Evolutionary conservation across 2,797 vertebrate species (phyloP).

Genomic region (Gymnothorax javanicus): DNA sequence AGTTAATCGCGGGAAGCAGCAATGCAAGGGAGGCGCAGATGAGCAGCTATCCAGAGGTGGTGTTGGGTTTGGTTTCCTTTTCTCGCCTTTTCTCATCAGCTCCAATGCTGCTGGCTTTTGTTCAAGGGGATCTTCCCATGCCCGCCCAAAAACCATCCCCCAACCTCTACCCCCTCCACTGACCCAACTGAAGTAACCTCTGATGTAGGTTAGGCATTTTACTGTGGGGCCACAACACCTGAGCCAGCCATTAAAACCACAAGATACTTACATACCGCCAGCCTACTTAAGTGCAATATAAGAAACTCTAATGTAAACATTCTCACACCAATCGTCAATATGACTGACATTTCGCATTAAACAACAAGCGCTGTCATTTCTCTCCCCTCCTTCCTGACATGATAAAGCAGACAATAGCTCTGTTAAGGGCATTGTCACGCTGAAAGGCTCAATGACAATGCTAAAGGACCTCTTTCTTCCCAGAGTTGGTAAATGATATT

Average conservation of each 20-base stretch:
- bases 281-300: constrained; percentile 39
- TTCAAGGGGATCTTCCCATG: constrained; percentile 30
- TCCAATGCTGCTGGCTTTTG: constrained; percentile 6
- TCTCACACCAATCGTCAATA: constrained; percentile 43
- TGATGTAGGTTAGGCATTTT: constrained; percentile 7
- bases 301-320: constrained; percentile 51
- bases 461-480: constrained; percentile 47
- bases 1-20: neutral
- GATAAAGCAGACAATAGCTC: constrained; percentile 54
- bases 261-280: constrained; percentile 27
- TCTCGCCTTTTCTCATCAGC: constrained; percentile 27
- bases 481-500: constrained; percentile 50
- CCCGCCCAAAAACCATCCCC: neutral
- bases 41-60: constrained; percentile 25
- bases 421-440: constrained; percentile 54
- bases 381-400: constrained; percentile 44
- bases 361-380: constrained; percentile 39
- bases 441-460: constrained; percentile 55
- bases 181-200: constrained; percentile 11
- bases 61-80: constrained; percentile 16
- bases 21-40: neutral
- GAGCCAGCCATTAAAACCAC: constrained; percentile 32
- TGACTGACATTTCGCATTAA: constrained; percentile 37
- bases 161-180: neutral
- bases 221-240: constrained; percentile 34